Evolutionary conservation across 1,140 invertebrate genomes (phyloP), one percentile per base, ranked within the genome.

Genomic region (Drosophila rhopaloa): DNA sequence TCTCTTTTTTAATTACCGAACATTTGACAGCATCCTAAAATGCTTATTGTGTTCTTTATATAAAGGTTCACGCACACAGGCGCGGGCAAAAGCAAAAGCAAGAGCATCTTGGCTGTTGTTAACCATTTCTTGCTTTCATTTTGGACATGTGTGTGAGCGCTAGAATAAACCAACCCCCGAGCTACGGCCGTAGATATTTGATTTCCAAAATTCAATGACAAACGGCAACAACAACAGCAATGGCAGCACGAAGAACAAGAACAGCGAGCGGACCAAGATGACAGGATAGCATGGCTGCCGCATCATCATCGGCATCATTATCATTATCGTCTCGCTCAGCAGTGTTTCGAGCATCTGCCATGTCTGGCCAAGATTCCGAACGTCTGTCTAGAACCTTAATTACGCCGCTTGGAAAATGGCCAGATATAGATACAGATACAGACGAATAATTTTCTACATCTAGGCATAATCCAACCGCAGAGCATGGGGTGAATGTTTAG

Each of bases 21-120:
- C 70, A 83, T 86, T 86, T 86, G 82, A 86, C 82, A 86, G 83
- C 79, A 88, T 88, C 82, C 82, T 86, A 79, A 56, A 66, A 86
- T 86, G 79, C 82, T 75, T 77, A 75, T 85, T 81, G 81, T 85
- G 65, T 84, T 80, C 60, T 19, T 54, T 40, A 83, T 57, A 71
- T 14, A 58, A 40, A 29, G 46, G 29, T 14, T 14, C 19, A 27
- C 19, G 14, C 41, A 19, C 16, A 32, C 8, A 14, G 35, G 27
- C 14, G 55, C 51, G 62, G n/a, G 54, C 44, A 68, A 38, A 11
- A 11, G 9, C 11, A 11, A 9, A 38, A 11, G 2, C 37, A 14
- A 66, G 32, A n/a, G 29, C 40, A 44, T 47, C 48, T 50, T 53
- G 51, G 53, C 43, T 71, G 62, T 61, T 79, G 61, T 82, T 88